Percentiles rank a stretch among this genome's conserved stretches.
Evolutionary conservation across 2,113 vertebrate species (phyloP).

Genomic region (Dipodomys ordii): DNA sequence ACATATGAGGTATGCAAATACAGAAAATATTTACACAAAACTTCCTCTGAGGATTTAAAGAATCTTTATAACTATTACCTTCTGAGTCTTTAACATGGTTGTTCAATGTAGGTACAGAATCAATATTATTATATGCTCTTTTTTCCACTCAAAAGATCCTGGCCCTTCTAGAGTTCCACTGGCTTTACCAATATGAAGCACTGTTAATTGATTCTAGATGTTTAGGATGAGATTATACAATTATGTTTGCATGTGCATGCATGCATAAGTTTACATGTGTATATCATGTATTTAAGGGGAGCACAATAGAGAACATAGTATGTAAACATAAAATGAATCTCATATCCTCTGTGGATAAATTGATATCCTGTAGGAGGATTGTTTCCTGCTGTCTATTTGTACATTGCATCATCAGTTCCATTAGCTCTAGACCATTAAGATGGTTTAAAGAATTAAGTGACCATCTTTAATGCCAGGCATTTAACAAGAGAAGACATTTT

Average conservation of each 20-base stretch:
- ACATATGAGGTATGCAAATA: slow-evolving; percentile 71
- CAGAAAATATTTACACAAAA: slow-evolving; percentile 46
- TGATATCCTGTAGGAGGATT: slow-evolving; percentile 6
- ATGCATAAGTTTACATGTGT: neutral
- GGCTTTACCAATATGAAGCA: neutral
- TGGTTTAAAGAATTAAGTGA: neutral
- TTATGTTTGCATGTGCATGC: neutral
- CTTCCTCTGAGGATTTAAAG: slow-evolving; percentile 57
- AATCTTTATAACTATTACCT: neutral
- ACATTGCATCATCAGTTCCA: neutral
- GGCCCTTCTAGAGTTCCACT: neutral
- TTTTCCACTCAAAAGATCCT: neutral
- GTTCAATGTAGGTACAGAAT: neutral
- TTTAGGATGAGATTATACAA: slow-evolving; percentile 17
- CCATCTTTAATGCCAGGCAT: neutral
- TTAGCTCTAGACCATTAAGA: neutral
- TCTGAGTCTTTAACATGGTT: slow-evolving; percentile 25
- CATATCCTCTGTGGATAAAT: neutral
- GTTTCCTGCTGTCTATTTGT: neutral
- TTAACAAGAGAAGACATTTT: neutral
- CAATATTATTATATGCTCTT: neutral
- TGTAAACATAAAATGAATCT: neutral
- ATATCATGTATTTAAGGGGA: neutral
- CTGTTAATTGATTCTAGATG: slow-evolving; percentile 3
- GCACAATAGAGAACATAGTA: neutral